Base-by-base conservation (phyloP, 2,888 invertebrate genomes). In the Phyto melanocephala region DNA sequence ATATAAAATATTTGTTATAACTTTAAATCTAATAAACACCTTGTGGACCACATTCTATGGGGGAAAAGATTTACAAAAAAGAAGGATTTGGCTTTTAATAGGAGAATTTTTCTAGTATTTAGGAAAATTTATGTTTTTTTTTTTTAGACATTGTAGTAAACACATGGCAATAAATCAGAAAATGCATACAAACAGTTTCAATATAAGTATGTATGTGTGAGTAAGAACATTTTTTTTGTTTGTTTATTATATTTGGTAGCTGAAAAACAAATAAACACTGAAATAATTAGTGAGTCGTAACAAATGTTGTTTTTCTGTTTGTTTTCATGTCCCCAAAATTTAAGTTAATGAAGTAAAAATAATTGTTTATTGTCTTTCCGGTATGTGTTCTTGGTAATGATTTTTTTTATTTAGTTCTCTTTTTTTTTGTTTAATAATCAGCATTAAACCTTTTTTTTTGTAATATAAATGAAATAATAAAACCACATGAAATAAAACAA, bases 401-500 rank as follows among this genome's bases (percentile, higher is more conserved):
- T 56, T 24, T 56, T 52, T 37, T 33, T 11, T 54, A 13, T 37
- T 8, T 2, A 10, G 60, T 54, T 62, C 47, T 40, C 40, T 52
- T 5, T 5, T 5, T 5, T 45, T n/a, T 54, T 35, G 10, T 33
- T 52, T 33, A 33, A 24, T 50, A 54, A 40, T 63, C 35, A 81
- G 56, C 78, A 81, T 74, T 50, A 56, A 45, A 17, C 0, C 8
- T 45, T 62, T 67, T 47, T 67, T 33, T 58, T 52, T 24, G 35
- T 42, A 22, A 47, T 63, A 62, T 74, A 56, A 28, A 78, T 78
- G 74, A 63, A 81, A 78, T 78, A 81, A 74, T 81, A 78, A 81
- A 81, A 78, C 81, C 81, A 81, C 81, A 81, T 70, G 81, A 81
- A 78, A 68, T 81, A 33, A 68, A 81, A n/a, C n/a, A n/a, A n/a